These are phyloP conservation scores for Scaptomyza cyrtandrae DNA, from an alignment of 2,888 invertebrate species.

Conservation along the genomic window DNA sequence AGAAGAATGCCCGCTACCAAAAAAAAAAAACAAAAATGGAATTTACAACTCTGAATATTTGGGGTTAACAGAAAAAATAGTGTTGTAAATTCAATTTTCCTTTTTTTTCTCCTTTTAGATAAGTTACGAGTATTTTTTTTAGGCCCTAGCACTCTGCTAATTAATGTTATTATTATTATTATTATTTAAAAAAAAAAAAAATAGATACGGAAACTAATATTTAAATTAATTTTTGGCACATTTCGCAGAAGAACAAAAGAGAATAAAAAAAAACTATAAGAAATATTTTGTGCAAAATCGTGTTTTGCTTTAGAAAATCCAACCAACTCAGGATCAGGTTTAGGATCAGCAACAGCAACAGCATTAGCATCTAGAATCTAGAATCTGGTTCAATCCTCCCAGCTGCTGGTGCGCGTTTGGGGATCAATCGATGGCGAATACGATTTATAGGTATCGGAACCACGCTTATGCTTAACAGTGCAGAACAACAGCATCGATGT, in stretches of 20 bases:
- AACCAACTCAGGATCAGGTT: not conserved
- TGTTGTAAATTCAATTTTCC: conserved; percentile 25
- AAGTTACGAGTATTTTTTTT: conserved; percentile 42
- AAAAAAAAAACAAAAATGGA: conserved; percentile 10
- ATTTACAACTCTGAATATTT: conserved; percentile 37
- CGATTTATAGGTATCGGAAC: conserved; percentile 89
- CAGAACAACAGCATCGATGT: conserved; percentile 91
- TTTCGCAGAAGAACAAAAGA: conserved; percentile 53
- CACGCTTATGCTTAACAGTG: conserved; percentile 88
- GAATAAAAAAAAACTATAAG: conserved; percentile 14
- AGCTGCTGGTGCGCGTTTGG: conserved; percentile 84
- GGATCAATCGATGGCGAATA: conserved; percentile 86
- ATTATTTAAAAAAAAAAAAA: conserved; percentile 12
- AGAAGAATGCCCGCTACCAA: not conserved
- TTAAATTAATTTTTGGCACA: conserved; percentile 80
- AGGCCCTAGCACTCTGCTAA: not conserved
- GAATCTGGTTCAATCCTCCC: conserved; percentile 83
- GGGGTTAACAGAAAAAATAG: not conserved
- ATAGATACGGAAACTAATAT: conserved; percentile 36
- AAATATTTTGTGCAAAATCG: conserved; percentile 37
- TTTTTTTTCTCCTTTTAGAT: conserved; percentile 8
- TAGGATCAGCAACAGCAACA: too few relatives aligned
- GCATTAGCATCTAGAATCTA: conserved; percentile 29
- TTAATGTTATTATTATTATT: conserved; percentile 16
- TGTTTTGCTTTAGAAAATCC: conserved; percentile 36